Base-by-base conservation (phyloP, 2,113 vertebrate genomes). In the Proteles cristata region DNA sequence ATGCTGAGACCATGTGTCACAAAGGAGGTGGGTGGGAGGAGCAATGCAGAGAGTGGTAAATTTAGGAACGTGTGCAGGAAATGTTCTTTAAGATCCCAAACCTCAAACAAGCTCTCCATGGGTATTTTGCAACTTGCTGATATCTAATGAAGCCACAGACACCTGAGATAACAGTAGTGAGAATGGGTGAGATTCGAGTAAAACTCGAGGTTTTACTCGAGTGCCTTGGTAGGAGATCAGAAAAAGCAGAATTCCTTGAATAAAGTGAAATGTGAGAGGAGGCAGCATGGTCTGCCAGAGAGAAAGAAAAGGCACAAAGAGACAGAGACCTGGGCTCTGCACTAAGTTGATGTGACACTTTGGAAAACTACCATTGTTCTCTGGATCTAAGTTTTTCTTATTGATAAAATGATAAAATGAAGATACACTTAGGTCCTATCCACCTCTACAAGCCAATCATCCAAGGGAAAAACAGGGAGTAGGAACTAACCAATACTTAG, bases 191-290 rank as follows among this genome's bases (percentile, higher is more conserved):
- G 68, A 19, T 35, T 84, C 84, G 33, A 48, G 15, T 28, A 4
- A 12, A 61, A 19, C 31, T 84, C 84, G 45, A 85, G 17, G 76
- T 53, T 55, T 85, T 77, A 90, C 61, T 84, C 63, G 66, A 45
- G 33, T 77, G 50, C 11, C 53, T 74, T 66, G 21, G 23, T 25
- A 28, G 43, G 39, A 92, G 19, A 74, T 25, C 33, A 76, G 48
- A 91, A 88, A 88, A 94, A 77, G 45, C 19, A 92, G 68, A 88
- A 82, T 33, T 92, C 33, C 33, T 88, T 77, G 58, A 61, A 61
- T 53, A 77, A n/a, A 76, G 66, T 68, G 15, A 87, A 68, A 45
- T 39, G 19, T 48, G 48, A 19, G 15, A 81, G 33, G 48, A 82
- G 76, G 68, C 82, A 74, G 81, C 28, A 5, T 14, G 23, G 74